Evolutionary conservation across 2,113 vertebrate genomes (phyloP), one percentile per base, ranked within the genome.

Genomic region (Panthera uncia): DNA sequence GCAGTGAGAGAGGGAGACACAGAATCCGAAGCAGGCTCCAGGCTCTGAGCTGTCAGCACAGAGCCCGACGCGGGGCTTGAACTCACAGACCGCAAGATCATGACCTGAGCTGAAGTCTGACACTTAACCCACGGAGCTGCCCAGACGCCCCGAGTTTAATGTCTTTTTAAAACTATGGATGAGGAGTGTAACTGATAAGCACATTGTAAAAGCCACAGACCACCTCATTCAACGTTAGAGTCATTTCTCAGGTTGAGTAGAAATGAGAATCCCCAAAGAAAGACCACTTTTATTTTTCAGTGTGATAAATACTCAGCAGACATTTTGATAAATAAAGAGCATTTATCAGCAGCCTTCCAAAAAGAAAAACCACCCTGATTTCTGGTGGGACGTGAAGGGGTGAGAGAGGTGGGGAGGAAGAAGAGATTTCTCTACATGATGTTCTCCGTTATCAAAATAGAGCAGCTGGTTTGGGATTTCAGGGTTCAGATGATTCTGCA

Each of bases 81-180:
- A 55, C 16, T 16, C 52, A 55, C 52, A 18, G 5, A 18, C 52
- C 4, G 52, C 18, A 5, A 55, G 52, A 55, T 55, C 52, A 18
- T 55, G 16, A 55, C 52, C 50, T 55, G 16, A 55, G 52, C 16
- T 5, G 1, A 55, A 55, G 52, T 55, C 52, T 15, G 16, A 18
- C 19, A 1, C 55, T 21, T 57, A 57, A 57, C 19, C 55, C 7
- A 57, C 19, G 0, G 55, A 57, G 55, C 55, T 2, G 2, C 55
- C 55, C 55, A 57, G 19, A 19, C 0, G 7, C 19, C 55, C 55
- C 4, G 80, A 66, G 81, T 73, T n/a, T 38, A 55, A 73, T 63
- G 81, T 79, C 78, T 91, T 95, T 96, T 93, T 91, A 1, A 93
- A 94, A 78, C 66, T 50, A 57, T 14, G 85, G 78, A 68, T 63